Evolutionary conservation across 2,797 vertebrate genomes (phyloP).

Genomic region (Danio albolineatus): DNA sequence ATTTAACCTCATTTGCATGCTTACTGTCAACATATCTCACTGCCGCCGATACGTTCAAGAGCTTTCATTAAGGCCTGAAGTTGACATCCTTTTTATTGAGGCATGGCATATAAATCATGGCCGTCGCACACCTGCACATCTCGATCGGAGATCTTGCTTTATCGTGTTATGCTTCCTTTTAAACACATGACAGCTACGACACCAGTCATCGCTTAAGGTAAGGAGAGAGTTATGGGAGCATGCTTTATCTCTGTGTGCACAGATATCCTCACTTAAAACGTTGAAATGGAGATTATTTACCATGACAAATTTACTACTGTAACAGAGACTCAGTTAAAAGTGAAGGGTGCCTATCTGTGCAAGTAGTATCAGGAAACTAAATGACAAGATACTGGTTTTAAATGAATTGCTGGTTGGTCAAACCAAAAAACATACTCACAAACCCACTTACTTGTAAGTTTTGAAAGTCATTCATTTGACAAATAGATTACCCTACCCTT

Average conservation of each 20-base stretch:
- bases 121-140: conserved; percentile 76
- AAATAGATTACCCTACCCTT: too few species aligned
- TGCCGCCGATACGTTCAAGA: conserved; percentile 77
- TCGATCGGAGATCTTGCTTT: conserved; percentile 81
- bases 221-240: conserved; percentile 80
- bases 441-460: background rate
- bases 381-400: background rate
- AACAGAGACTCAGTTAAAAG: conserved; percentile 11
- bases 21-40: conserved; percentile 81
- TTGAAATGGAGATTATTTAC: conserved; percentile 58
- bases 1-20: conserved; percentile 85
- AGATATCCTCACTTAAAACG: conserved; percentile 64
- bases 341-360: background rate
- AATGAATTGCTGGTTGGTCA: background rate
- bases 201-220: conserved; percentile 78
- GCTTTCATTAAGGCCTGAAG: conserved; percentile 81
- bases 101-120: conserved; percentile 78
- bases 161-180: conserved; percentile 80
- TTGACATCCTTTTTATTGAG: conserved; percentile 79
- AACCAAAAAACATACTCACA: background rate
- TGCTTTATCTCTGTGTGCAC: conserved; percentile 75
- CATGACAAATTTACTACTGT: conserved; percentile 28
- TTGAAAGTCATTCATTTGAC: too few species aligned
- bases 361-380: background rate
- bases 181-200: conserved; percentile 78